Conservation (phyloP, 1,140 invertebrate genomes). For the Physella acuta region DNA sequence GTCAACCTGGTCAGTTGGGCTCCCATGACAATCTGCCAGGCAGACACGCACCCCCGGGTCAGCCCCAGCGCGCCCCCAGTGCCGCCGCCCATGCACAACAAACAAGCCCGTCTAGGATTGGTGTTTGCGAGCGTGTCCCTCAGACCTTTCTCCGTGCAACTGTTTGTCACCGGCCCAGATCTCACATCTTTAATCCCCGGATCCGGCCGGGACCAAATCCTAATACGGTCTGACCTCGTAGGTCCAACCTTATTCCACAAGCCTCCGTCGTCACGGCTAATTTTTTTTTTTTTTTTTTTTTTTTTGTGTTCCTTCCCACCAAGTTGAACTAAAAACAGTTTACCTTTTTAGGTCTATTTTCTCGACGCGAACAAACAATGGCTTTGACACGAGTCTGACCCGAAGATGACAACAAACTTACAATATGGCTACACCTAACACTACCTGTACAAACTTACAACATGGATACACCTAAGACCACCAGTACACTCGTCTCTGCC, state of each 20-base stretch:
- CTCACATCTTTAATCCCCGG: slow-evolving; percentile 14
- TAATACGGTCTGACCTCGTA: neutral
- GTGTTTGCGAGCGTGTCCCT: slow-evolving; percentile 15
- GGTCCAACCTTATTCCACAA: neutral
- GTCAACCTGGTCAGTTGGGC: neutral
- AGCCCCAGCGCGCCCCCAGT: neutral
- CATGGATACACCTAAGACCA: too few species aligned
- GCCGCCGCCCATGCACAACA: slow-evolving; percentile 6
- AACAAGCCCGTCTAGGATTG: neutral
- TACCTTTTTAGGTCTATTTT: neutral
- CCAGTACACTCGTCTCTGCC: too few species aligned
- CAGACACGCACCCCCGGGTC: neutral
- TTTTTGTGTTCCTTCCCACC: neutral
- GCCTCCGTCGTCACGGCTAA: neutral
- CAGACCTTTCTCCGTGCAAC: slow-evolving; percentile 1
- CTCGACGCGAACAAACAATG: neutral
- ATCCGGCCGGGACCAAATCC: neutral
- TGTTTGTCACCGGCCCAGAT: slow-evolving; percentile 10
- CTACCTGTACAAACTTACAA: too few species aligned
- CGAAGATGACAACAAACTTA: too few species aligned
- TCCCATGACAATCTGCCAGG: neutral
- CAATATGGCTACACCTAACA: too few species aligned
- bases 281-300: neutral
- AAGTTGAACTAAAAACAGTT: neutral
- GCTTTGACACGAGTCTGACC: neutral